Evolutionary conservation across 2,888 invertebrate species (phyloP), one percentile per base, ranked within the genome.

Genomic region (Morpho helenor): DNA sequence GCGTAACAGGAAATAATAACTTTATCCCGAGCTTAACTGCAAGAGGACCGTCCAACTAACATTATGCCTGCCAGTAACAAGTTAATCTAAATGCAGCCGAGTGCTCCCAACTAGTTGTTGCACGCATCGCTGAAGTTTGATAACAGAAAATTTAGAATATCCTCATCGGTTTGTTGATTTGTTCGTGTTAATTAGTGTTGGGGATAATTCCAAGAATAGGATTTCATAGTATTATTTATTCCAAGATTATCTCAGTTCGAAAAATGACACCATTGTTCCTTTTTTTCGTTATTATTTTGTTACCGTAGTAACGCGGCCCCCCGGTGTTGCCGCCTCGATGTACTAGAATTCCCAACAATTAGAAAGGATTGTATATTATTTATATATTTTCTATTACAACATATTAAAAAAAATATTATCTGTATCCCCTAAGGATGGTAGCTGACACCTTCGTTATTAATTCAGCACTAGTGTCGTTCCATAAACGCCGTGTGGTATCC

Each of bases 11-110:
- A 88, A 89, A 87, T 87, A 88, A 87, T 89, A 89, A 89, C 87
- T 89, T 89, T 84, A 86, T 87, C 81, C 80, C 73, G 68, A 79
- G 83, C 80, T 83, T 80, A 82, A 83, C 87, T 83, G 80, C 71
- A 76, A 79, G 81, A 84, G 80, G 82, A 84, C 82, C 80, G 85
- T 75, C 87, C 84, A 79, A 85, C 87, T 85, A 87, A 87, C 88
- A 88, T 87, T 86, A 85, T 87, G 88, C 81, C 87, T 88, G 87
- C 84, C 78, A 83, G 86, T 88, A 87, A 88, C 89, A 89, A 89
- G 86, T 88, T 88, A 87, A 89, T 89, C 85, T 88, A 87, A 89
- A 90, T 88, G 84, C 85, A 84, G 75, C 84, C 79, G 80, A 79
- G 84, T 87, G 81, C 82, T 79, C 79, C 79, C 68, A 79, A 79